Conservation (phyloP, 2,113 vertebrate genomes). For the Perognathus longimembris region DNA sequence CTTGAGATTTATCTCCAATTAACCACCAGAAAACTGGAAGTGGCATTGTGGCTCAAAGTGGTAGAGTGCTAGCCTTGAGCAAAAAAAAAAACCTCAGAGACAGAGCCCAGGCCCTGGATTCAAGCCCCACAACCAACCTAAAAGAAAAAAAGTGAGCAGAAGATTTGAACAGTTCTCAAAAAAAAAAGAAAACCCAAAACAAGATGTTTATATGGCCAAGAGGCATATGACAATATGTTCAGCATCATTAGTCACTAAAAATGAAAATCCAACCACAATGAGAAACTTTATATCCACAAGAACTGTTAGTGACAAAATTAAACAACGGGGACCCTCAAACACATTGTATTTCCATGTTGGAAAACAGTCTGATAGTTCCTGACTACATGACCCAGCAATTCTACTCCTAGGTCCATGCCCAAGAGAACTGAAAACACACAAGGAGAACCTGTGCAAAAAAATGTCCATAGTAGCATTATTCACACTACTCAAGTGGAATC, state of each 20-base stretch:
- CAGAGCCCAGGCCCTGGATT: too few relatives aligned
- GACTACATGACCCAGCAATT: neutral
- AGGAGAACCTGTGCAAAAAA: neutral
- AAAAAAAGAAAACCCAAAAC: too few relatives aligned
- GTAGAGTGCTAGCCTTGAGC: too few relatives aligned
- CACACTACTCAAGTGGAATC: neutral
- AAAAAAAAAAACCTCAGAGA: too few relatives aligned
- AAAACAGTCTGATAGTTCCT: conserved; percentile 9
- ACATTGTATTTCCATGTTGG: neutral
- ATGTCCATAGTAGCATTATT: neutral
- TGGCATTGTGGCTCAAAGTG: too few relatives aligned
- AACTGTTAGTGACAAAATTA: neutral
- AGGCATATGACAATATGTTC: neutral
- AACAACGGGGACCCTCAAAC: neutral
- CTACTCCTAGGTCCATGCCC: neutral
- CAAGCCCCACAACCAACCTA: too few relatives aligned
- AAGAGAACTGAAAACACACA: neutral
- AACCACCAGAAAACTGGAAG: too few relatives aligned
- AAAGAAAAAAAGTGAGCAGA: neutral
- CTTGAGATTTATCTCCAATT: too few relatives aligned
- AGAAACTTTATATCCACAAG: neutral
- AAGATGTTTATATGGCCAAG: neutral
- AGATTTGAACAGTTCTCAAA: neutral
- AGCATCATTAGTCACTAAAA: neutral
- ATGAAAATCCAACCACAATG: neutral